phyloP scores from a whole-genome alignment of 35 echinoderm and acorn worm species.

The Ophioderma brevispina region DNA sequence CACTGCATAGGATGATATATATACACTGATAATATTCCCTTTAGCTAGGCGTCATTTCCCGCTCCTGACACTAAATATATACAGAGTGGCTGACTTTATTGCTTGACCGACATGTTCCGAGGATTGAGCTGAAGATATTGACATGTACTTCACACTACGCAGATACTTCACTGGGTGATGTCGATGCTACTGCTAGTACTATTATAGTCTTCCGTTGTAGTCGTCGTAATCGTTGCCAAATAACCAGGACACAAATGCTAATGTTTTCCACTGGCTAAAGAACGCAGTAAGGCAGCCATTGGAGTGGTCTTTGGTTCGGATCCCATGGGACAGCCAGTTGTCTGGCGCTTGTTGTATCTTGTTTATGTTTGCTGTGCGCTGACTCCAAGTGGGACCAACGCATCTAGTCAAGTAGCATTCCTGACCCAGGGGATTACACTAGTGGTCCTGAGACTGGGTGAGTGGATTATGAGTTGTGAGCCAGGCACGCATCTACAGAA shows the following conservation, averaged over 20 bases:
- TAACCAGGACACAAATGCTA: background rate
- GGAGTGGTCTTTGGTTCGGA: background rate
- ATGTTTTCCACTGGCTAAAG: background rate
- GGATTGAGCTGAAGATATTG: background rate
- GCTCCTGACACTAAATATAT: background rate
- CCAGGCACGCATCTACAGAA: no score
- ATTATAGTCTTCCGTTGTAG: background rate
- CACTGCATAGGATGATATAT: background rate
- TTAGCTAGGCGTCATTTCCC: background rate
- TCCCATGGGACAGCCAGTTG: background rate
- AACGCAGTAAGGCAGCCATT: background rate
- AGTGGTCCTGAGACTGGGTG: no score
- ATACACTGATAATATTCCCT: background rate
- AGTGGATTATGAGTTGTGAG: no score
- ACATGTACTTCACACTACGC: background rate
- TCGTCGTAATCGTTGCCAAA: background rate
- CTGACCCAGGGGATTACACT: no score
- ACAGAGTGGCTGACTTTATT: background rate
- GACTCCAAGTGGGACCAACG: no score
- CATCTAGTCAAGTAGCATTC: no score
- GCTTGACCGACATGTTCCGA: background rate
- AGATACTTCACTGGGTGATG: background rate
- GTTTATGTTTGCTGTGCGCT: background rate
- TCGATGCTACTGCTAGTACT: background rate
- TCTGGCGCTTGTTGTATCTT: background rate